Base-by-base conservation (phyloP, 2,888 invertebrate species). In the Alcis repandata region DNA sequence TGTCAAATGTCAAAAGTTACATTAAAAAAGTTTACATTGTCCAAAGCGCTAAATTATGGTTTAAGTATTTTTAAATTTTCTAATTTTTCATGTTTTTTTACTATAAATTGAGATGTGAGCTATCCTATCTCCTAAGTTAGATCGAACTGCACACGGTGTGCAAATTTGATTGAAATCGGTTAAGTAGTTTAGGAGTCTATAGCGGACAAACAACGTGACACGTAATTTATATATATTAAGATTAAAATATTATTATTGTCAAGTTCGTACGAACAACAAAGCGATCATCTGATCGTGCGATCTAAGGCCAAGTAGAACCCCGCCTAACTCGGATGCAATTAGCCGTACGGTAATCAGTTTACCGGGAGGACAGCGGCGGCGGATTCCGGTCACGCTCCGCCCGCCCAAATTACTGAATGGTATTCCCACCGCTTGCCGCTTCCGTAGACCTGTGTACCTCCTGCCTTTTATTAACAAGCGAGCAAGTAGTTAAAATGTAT, bases 341-440 rank as follows among this genome's bases (percentile, higher is more conserved):
- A 74, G 69, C 66, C 56, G 46, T 61, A 68, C 68, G 58, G 70
- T 75, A 75, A 75, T 77, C 69, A 74, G 72, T 72, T 75, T 72
- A 73, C 72, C 52, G 69, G 66, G 20, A n/a, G 46, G 46, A 22
- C 36, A 51, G 51, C 36, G 32, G 36, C 33, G 17, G 51, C 11
- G 43, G 66, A 77, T 76, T 71, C 73, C 73, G 68, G 72, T 74
- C 75, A 73, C 74, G 74, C 67, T 49, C 66, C 53, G 32, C 57
- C 68, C 74, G 68, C 67, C 70, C 64, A 75, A 75, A 77, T 77
- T 77, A 75, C 75, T 62, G 69, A 57, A 61, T 57, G 75, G 75
- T 67, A 76, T 76, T 67, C 69, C 40, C 54, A 68, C 15, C 48
- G 69, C 59, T 41, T 56, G 7, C 43, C 49, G 41, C 63, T 63